phyloP scores from a whole-genome alignment of 1,140 invertebrate genomes.

The Atta cephalotes region DNA sequence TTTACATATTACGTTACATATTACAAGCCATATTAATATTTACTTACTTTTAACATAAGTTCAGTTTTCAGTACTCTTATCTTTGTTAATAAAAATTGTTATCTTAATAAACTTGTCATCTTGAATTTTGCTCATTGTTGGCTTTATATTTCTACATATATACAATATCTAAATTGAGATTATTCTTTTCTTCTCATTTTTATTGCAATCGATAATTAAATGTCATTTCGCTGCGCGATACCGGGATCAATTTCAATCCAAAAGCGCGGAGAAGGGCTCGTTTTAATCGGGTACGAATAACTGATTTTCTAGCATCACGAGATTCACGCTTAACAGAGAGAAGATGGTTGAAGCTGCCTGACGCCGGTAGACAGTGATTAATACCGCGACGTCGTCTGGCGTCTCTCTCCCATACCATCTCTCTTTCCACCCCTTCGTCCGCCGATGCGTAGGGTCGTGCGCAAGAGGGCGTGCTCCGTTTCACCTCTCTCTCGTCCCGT shows the following conservation, averaged over 20 bases:
- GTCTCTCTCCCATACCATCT: slow-evolving; percentile 79
- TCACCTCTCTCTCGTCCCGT: slow-evolving; percentile 46
- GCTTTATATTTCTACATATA: too few species aligned
- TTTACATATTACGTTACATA: too few species aligned
- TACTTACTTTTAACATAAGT: too few species aligned
- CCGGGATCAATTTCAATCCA: slow-evolving; percentile 65
- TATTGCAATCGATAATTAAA: slow-evolving; percentile 2
- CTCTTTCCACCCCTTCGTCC: slow-evolving; percentile 51
- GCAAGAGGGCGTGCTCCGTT: slow-evolving; percentile 66
- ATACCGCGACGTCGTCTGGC: slow-evolving; percentile 84
- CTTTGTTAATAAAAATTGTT: too few species aligned
- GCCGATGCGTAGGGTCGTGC: slow-evolving; percentile 66
- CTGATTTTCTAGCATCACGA: slow-evolving; percentile 70
- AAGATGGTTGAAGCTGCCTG: slow-evolving; percentile 71
- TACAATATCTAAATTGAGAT: not conserved
- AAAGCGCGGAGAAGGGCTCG: slow-evolving; percentile 1
- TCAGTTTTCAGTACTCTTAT: too few species aligned
- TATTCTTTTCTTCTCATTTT: not conserved
- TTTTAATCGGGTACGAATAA: slow-evolving; percentile 68
- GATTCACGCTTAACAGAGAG: slow-evolving; percentile 61
- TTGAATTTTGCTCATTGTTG: too few species aligned
- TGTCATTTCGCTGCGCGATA: slow-evolving; percentile 17
- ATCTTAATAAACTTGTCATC: too few species aligned
- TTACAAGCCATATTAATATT: too few species aligned
- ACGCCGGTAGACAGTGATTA: slow-evolving; percentile 85